Evolutionary conservation across 2,888 invertebrate species (phyloP), one percentile per base, ranked within the genome.

Genomic region (Cosmopolites sordidus): DNA sequence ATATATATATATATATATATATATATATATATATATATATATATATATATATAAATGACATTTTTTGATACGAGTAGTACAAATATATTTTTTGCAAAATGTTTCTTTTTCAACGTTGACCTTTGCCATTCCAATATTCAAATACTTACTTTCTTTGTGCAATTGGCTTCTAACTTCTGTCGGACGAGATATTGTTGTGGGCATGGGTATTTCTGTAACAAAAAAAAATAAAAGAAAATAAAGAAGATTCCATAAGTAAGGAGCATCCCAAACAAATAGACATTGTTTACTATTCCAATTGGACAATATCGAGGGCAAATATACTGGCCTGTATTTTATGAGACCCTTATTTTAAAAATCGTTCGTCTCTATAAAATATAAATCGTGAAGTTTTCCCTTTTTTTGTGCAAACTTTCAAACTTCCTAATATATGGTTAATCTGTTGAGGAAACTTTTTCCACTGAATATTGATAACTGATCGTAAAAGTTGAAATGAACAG

Each of bases 151-250:
- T 86, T 86, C 70, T 85, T 84, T 43, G 84, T 15, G 40, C 4
- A 78, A 66, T 77, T 83, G 74, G 43, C 86, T 86, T 71, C 85
- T 85, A 80, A 86, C 86, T 77, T 87, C 87, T 49, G 86, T 87
- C 59, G 89, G 84, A 78, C 88, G 83, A 56, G 91, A 87, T 59
- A 90, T 86, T 53, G 86, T 86, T 56, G 92, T 91, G 53, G 91
- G 91, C 82, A 89, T 84, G 48, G 89, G 90, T 70, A 92, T 92
- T 80, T 90, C 92, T 92, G 80, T 60, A 80, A 80, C 54, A 61
- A 61, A 53, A 39, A 12, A 33, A 33, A 33, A 33, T 4, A 33
- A 22, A 8, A 22, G 22, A 22, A 5, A 22, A 22, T 22, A 22
- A 8, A 22, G 8, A 3, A 22, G 22, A 22, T 3, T 22, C 22